Base-by-base conservation (phyloP, 92 coral and sea anemone genomes). In the Parazoanthus atlanticus region DNA sequence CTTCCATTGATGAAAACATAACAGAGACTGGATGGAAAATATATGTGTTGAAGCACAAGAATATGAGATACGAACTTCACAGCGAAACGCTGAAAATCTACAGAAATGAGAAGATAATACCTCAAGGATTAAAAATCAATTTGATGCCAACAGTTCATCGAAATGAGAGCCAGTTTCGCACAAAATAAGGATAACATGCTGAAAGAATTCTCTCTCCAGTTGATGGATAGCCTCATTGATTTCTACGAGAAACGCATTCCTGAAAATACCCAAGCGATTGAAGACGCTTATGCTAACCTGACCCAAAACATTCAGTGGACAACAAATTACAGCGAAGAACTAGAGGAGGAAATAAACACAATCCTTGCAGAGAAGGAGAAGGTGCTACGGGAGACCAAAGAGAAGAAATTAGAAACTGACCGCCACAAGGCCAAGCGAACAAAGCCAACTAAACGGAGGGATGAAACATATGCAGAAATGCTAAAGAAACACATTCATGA, bases 361-460 rank as follows among this genome's bases (percentile, higher is more conserved):
- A 71, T 71, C 73, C 5, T 67, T 67, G 73, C 73, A 67, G 73
- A 67, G 73, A 71, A 71, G 6, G 76, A 71, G 36, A 71, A 71
- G 29, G 3, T 31, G 21, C 76, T 71, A 71, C 76, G 76, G 32
- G 5, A 71, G 21, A 71, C 36, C 21, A 71, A 71, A 71, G 76
- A 71, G 6, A 71, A 71, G 36, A 71, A 71, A 13, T 6, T 71
- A 71, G 36, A 28, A 71, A 71, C 76, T 71, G 76, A 71, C 36
- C 76, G 76, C 21, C 76, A 3, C 5, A 71, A 71, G 36, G 36
- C 33, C 76, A 71, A 71, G 36, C 76, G 17, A 71, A 71, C 36
- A 71, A 71, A 71, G 76, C 76, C 76, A 71, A 71, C 76, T 31
- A 10, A 3, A 71, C 33, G 36, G 5, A 71, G 76, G 21, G 76